phyloP scores from a whole-genome alignment of 2,113 vertebrate genomes.

The Platichthys stellatus region DNA sequence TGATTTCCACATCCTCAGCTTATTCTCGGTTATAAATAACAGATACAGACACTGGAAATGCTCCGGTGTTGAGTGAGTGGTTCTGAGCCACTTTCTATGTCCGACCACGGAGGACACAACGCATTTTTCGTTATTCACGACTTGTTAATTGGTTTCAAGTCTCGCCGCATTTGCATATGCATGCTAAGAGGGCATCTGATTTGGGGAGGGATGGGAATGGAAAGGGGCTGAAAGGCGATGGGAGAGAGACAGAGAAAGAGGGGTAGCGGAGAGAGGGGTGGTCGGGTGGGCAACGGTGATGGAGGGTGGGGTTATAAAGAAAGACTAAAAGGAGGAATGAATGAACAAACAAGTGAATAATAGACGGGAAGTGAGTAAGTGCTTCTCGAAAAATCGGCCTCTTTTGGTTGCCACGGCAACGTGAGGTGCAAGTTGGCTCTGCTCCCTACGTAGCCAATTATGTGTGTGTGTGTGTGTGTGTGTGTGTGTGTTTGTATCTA shows the following conservation, averaged over 20 bases:
- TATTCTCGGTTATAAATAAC: slow-evolving; percentile 8
- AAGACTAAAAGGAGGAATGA: slow-evolving; percentile 72
- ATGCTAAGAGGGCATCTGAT: slow-evolving; percentile 67
- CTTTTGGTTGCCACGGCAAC: slow-evolving; percentile 74
- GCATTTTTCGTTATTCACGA: slow-evolving; percentile 53
- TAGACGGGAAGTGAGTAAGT: slow-evolving; percentile 78
- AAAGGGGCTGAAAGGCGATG: slow-evolving; percentile 58
- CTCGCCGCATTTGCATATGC: slow-evolving; percentile 71
- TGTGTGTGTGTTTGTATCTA: slow-evolving; percentile 48
- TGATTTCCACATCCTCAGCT: slow-evolving; percentile 17
- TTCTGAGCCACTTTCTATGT: slow-evolving; percentile 24
- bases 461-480: slow-evolving; percentile 50
- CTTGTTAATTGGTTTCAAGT: slow-evolving; percentile 73
- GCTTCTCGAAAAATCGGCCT: slow-evolving; percentile 75
- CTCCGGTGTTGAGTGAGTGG: slow-evolving; percentile 33
- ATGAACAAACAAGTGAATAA: slow-evolving; percentile 76
- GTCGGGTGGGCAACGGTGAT: background rate
- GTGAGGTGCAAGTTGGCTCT: slow-evolving; percentile 73
- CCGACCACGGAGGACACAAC: slow-evolving; percentile 46
- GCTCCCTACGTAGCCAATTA: slow-evolving; percentile 75
- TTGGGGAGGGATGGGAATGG: slow-evolving; percentile 67
- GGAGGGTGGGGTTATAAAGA: slow-evolving; percentile 43
- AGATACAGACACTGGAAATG: slow-evolving; percentile 5
- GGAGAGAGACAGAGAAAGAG: slow-evolving; percentile 9
- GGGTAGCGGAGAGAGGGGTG: slow-evolving; percentile 6